phyloP scores from a whole-genome alignment of 2,888 invertebrate species.

The Adelognathus sp. region DNA sequence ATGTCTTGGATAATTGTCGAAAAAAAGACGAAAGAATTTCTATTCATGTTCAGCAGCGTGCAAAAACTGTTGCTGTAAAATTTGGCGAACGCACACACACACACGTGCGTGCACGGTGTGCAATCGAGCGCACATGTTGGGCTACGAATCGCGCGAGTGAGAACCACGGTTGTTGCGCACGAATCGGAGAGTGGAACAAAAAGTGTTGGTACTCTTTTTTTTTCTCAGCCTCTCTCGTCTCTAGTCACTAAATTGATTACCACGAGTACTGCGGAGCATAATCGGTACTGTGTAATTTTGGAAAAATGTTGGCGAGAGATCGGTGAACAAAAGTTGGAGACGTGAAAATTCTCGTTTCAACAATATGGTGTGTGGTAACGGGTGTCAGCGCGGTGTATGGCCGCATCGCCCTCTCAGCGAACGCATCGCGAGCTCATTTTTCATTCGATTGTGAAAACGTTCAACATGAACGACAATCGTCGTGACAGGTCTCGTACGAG shows the following conservation, averaged over 20 bases:
- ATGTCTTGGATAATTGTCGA: too few relatives aligned
- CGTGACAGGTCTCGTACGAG: not conserved
- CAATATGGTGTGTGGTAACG: slow-evolving; percentile 8
- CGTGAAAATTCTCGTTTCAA: not conserved
- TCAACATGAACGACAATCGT: not conserved
- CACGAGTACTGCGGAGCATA: too few relatives aligned
- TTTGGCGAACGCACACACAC: too few relatives aligned
- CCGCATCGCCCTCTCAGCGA: not conserved
- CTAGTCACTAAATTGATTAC: slow-evolving; percentile 1
- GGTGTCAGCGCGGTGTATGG: not conserved
- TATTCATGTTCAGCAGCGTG: too few relatives aligned
- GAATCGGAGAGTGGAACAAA: not conserved
- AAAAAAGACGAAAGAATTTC: too few relatives aligned
- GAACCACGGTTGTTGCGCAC: slow-evolving; percentile 1
- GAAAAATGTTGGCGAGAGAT: too few relatives aligned
- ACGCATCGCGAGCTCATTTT: not conserved
- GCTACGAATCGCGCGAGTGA: not conserved
- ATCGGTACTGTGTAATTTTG: too few relatives aligned
- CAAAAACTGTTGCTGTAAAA: too few relatives aligned
- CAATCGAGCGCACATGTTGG: not conserved
- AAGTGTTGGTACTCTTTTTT: not conserved
- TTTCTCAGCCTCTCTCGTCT: not conserved
- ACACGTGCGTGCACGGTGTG: not conserved
- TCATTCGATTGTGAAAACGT: not conserved
- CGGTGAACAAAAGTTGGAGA: too few relatives aligned